phyloP scores from a whole-genome alignment of 2,888 invertebrate genomes.

The Zygaena filipendulae region DNA sequence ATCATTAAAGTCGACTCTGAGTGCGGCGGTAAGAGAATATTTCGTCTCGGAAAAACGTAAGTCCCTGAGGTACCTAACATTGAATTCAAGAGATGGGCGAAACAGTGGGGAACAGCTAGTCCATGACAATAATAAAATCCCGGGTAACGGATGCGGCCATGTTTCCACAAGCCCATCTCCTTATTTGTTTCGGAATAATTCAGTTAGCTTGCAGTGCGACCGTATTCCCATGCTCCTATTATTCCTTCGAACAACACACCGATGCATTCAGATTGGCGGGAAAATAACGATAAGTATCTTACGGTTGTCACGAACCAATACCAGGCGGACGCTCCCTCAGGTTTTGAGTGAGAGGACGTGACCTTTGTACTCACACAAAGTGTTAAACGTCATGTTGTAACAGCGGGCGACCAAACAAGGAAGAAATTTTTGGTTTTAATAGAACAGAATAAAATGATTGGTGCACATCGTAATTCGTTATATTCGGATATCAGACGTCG shows the following conservation, averaged over 20 bases:
- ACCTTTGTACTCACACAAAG: conserved; percentile 53
- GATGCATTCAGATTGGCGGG: conserved; percentile 60
- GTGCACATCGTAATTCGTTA: no score
- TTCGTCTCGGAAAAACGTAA: no score
- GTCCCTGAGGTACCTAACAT: no score
- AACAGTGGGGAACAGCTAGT: no score
- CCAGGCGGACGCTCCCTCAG: conserved; percentile 53
- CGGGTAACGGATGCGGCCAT: no score
- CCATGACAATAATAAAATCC: no score
- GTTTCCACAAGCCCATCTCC: conserved; percentile 42
- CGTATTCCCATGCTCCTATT: conserved; percentile 64
- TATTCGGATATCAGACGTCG: conserved; percentile 55
- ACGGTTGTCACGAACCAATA: conserved; percentile 65
- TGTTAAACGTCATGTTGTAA: conserved; percentile 58
- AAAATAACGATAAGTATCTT: conserved; percentile 66
- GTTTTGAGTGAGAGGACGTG: conserved; percentile 63
- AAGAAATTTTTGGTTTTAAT: conserved; percentile 21
- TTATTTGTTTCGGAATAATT: conserved; percentile 58
- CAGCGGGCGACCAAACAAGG: conserved; percentile 49
- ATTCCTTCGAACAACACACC: conserved; percentile 44
- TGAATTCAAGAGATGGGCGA: no score
- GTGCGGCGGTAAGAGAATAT: no score
- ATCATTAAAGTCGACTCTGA: no score
- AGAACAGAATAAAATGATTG: no score
- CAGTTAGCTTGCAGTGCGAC: conserved; percentile 39